Evolutionary conservation across 2,888 invertebrate genomes (phyloP), one percentile per base, ranked within the genome.

Genomic region (Lasioglossum marginatum): DNA sequence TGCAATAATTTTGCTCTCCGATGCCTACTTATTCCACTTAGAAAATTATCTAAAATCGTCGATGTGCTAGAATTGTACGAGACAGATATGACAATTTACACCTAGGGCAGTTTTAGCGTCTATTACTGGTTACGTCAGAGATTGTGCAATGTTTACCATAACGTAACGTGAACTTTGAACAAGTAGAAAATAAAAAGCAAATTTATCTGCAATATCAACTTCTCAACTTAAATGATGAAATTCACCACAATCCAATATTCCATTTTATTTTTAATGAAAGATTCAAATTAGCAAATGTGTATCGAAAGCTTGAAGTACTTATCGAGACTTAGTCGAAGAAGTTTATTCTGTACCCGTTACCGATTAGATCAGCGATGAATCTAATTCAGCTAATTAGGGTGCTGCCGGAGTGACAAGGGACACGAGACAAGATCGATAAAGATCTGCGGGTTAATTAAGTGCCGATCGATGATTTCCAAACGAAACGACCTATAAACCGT

Each of bases 381-480:
- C 70, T 70, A 40, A 37, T 70, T 70, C 40, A 70, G 37, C 70
- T 70, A 70, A 70, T 70, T 70, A 70, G 37, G n/a, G 40, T 40
- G n/a, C 40, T n/a, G 52, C 68, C 40, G 31, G 73, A 74, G 40
- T 34, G 74, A 68, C 68, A 40, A 40, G 40, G 3, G 63, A 16
- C 40, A 45, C 34, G 34, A 37, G 72, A 34, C 57, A 52, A 45
- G 23, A 31, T 40, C 60, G 80, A 85, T 74, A 77, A 85, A n/a
- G 31, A 85, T 85, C 73, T 34, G 34, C 57, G 52, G 27, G 45
- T 76, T 77, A 81, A 86, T 86, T 78, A 79, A 40, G 66, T 31
- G 10, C 40, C 60, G 4, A 3, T 27, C 27, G 27, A 68, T 31
- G 48, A 45, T 81, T 73, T 70, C 45, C 63, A 37, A 23, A 34